Percentiles rank a stretch among this genome's conserved stretches.
These are phyloP conservation scores for Orthonyx spaldingii DNA, from an alignment of 2,113 vertebrate species.

Conservation along the genomic window DNA sequence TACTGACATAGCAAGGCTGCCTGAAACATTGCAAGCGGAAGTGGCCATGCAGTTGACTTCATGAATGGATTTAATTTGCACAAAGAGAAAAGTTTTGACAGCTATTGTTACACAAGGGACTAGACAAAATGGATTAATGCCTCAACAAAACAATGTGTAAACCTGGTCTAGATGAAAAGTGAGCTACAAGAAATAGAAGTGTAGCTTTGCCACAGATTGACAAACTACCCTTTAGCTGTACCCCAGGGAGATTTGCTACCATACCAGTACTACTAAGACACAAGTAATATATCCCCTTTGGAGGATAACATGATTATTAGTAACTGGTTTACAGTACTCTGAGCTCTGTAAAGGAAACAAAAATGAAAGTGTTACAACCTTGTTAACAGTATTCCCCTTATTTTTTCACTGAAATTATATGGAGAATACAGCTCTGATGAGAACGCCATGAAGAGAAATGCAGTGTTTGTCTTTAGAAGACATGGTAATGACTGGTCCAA, in stretches of 20 bases:
- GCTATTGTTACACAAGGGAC: not conserved
- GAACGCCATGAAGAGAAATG: not conserved
- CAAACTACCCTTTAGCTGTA: not conserved
- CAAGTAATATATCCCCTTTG: not conserved
- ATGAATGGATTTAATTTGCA: not conserved
- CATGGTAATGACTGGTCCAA: not conserved
- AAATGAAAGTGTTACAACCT: not conserved
- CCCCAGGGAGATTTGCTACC: not conserved
- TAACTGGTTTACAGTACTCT: not conserved
- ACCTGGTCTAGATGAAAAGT: not conserved
- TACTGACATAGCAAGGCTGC: not conserved
- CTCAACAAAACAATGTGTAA: not conserved
- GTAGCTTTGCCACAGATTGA: not conserved
- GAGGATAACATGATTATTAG: not conserved
- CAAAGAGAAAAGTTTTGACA: not conserved
- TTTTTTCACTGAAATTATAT: not conserved
- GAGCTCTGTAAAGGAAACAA: not conserved
- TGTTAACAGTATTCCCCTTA: not conserved
- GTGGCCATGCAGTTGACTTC: not conserved
- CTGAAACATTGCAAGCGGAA: not conserved
- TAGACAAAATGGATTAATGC: not conserved
- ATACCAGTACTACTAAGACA: not conserved
- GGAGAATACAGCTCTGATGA: not conserved
- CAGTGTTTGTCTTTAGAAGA: not conserved
- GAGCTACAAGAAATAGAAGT: not conserved